Evolutionary conservation across 2,888 invertebrate genomes (phyloP).

Genomic region (Coenonympha glycerion): DNA sequence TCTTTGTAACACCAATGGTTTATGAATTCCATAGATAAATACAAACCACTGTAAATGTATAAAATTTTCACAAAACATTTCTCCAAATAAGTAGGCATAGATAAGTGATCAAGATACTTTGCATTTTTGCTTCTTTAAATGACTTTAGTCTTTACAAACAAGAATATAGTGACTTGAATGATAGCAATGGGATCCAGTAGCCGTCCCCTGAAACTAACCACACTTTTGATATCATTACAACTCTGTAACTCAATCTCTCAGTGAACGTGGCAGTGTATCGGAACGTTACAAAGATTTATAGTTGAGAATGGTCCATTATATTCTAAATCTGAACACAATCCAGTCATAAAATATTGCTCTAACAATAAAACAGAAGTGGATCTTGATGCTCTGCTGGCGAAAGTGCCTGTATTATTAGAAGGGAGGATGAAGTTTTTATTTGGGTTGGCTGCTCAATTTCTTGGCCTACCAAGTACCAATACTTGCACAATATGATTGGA

Average conservation of each 20-base stretch:
- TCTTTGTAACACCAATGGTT: no score
- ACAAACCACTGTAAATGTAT: no score
- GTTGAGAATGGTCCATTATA: slow-evolving; percentile 34
- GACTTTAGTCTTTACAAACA: no score
- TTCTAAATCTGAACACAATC: slow-evolving; percentile 74
- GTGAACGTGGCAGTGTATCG: neutral
- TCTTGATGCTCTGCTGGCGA: slow-evolving; percentile 62
- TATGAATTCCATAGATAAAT: no score
- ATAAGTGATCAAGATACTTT: no score
- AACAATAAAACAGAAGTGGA: slow-evolving; percentile 75
- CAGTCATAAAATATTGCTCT: slow-evolving; percentile 74
- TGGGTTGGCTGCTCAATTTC: slow-evolving; percentile 55
- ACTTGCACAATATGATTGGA: neutral
- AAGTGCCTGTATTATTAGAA: slow-evolving; percentile 67
- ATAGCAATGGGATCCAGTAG: neutral
- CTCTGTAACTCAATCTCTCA: slow-evolving; percentile 7
- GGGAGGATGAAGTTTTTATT: slow-evolving; percentile 62
- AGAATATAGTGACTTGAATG: no score
- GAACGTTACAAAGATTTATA: slow-evolving; percentile 26
- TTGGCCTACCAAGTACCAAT: slow-evolving; percentile 17
- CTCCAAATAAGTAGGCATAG: no score
- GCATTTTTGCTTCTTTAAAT: no score
- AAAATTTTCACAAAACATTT: no score
- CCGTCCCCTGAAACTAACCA: neutral
- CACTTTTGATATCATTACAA: neutral